Base-by-base conservation (phyloP, 2,797 vertebrate genomes). In the Enteromius radiatus region DNA sequence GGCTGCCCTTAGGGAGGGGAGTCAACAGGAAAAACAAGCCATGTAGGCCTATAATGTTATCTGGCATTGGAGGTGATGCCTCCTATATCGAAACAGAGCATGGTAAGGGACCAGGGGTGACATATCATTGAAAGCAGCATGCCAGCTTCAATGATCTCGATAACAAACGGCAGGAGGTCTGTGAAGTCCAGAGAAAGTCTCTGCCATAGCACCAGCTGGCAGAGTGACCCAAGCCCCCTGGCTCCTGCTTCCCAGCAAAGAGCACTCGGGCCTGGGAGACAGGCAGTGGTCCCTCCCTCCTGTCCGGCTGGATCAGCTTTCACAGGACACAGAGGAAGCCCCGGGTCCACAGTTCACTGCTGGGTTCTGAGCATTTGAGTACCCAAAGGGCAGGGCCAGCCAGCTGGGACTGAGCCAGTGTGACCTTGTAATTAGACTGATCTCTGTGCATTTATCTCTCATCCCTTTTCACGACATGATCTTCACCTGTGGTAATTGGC, bases 221-320 rank as follows among this genome's bases (percentile, higher is more conserved):
- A 92, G 92, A 93, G 87, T 92, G 92, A 93, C 92, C 93, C 88
- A 49, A 88, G 90, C 92, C 94, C 91, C 87, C 87, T 91, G 91
- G 76, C 76, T 64, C 59, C 36, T 12, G 90, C 90, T 85, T 69
- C 1, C 76, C 86, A 64, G 86, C 82, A 90, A 88, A 88, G 88
- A 87, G 88, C 84, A 82, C 88, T 83, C n/a, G 43, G 88, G 90
- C 89, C 89, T 89, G 86, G 91, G 88, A 93, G 91, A 92, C 87
- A 91, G 90, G 87, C 91, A 89, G 88, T 82, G 84, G 91, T 92
- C 91, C 89, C 86, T 47, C 47, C 67, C 85, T 89, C 59, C 93
- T 94, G 94, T 93, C 93, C 91, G 90, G 88, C 88, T 82, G 76
- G 87, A 94, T 95, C 93, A 95, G 87, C 88, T 92, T 90, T 90